Base-by-base conservation (phyloP, 2,113 vertebrate species). In the Platysternon megacephalum region DNA sequence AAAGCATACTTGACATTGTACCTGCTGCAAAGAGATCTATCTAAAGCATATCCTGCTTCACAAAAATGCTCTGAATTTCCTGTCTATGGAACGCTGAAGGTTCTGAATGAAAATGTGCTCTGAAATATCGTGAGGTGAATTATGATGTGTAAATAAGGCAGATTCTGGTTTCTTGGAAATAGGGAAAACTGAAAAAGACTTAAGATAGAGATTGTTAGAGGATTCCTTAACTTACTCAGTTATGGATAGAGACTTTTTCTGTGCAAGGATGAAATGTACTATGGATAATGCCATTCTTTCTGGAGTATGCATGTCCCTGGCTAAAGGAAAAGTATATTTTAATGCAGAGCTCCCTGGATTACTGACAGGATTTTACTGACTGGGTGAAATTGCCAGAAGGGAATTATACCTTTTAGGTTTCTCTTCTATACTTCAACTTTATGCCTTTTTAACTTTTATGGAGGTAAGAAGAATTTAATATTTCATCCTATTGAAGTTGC, bases 1-100 rank as follows among this genome's bases (percentile, higher is more conserved):
- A 81, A 94, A 94, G 39, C 1, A 8, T 35, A 44, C 42, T 85
- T 88, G n/a, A 1, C 72, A 68, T 39, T 93, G 14, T 28, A 49
- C 78, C 44, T 88, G 56, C 56, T 86, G 21, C 19, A 16, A 35
- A 84, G 17, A 55, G 32, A 93, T 10, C 84, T 92, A 44, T 92
- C 26, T 86, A 44, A 86, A 42, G 48, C 35, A 76, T 35, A 72
- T 2, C 68, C 29, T 72, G 56, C 4, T 21, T 2, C 0, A 0
- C 87, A 85, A 89, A 48, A 82, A 95, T 85, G 82, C 49, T 92
- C 76, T 65, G 4, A 5, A 44, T 89, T 85, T 91, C n/a, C 44
- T 81, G 11, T 53, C 79, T 53, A 24, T 28, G 19, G 89, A 92
- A 22, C 2, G 65, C 72, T 56, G 44, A 65, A 28, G 49, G 84